Evolutionary conservation across 1,140 invertebrate species (phyloP), one percentile per base, ranked within the genome.

Genomic region (Eriosoma lanigerum): DNA sequence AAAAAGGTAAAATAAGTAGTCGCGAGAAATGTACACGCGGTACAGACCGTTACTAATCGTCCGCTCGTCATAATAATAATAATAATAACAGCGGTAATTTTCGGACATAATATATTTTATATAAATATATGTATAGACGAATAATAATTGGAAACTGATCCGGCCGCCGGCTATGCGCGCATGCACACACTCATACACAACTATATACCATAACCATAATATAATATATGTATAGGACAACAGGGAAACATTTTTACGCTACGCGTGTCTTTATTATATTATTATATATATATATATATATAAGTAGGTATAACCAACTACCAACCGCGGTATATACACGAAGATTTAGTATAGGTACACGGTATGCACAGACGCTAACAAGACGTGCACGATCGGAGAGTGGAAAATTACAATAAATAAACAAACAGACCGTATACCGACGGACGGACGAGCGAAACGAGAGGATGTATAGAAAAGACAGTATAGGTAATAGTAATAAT

Each of bases 71-170:
- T 76, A 76, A 29, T 76, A 76, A 76, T 76, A 76, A 76, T 60
- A 56, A 29, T 76, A 76, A 29, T 76, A 76, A 76, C 58, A 76
- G 58, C 73, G 58, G 73, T 76, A 76, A 76, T 76, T 76, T 76
- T 56, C 73, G 50, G 29, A 62, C 60, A 38, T 32, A 17, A 48
- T 62, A 38, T 32, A 32, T 19, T 24, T 19, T 60, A 60, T 26
- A 60, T 26, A 60, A n/a, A n/a, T n/a, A 29, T 60, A 29, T 60
- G 56, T 60, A 60, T 60, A 38, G 19, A 68, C 44, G 66, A 38
- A 38, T 38, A 38, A 38, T 38, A 76, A 76, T 76, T 58, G 75
- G 56, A 62, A 78, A 44, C 54, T 21, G 75, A 78, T 78, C 38
- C n/a, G 44, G 38, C 75, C 75, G 32, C 56, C 38, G 75, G 75